Percentiles rank a stretch among this genome's conserved stretches.
These are phyloP conservation scores for Halcyon badia DNA, from an alignment of 2,797 vertebrate genomes.

Conservation along the genomic window DNA sequence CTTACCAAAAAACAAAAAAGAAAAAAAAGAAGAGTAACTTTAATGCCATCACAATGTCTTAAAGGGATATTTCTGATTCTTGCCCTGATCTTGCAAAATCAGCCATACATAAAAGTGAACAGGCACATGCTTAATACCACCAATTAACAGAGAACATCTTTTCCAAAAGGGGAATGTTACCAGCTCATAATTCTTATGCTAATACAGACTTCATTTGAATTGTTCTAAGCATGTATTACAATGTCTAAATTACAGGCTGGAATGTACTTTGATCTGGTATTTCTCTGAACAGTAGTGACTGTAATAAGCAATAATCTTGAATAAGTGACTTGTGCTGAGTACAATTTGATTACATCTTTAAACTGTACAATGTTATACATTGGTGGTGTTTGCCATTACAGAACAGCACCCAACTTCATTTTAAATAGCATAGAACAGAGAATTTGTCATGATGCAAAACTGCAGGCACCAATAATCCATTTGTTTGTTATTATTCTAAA, in stretches of 20 bases:
- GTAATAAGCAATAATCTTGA: background rate
- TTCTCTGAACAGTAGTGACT: background rate
- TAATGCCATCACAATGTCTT: background rate
- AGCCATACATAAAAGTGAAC: background rate
- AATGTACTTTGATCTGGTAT: background rate
- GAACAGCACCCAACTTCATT: background rate
- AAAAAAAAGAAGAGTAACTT: background rate
- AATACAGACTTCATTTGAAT: background rate
- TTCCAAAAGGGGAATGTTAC: background rate
- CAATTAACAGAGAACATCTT: background rate
- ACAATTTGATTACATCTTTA: background rate
- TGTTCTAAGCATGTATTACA: background rate
- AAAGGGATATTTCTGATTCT: background rate
- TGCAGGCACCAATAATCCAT: background rate
- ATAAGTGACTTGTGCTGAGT: background rate
- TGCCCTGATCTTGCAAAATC: background rate
- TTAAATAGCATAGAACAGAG: background rate
- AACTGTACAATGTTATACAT: background rate
- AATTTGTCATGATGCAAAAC: background rate
- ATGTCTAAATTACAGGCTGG: background rate
- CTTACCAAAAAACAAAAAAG: background rate
- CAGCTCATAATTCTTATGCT: background rate
- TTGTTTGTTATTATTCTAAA: background rate
- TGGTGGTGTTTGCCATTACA: background rate
- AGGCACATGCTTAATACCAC: background rate